Evolutionary conservation across 1,140 invertebrate species (phyloP).

Genomic region (Myzus persicae): DNA sequence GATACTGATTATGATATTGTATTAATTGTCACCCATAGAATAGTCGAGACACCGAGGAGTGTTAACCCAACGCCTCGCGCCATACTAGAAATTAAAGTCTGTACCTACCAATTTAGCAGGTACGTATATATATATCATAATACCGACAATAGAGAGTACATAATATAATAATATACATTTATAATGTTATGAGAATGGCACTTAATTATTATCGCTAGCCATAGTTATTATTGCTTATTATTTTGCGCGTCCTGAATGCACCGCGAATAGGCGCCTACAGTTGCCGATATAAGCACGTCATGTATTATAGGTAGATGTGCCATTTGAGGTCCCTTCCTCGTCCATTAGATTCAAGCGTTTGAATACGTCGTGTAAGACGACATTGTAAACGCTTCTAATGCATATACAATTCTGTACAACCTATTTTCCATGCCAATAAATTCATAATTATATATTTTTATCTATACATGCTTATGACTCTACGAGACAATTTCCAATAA

Average conservation of each 20-base stretch:
- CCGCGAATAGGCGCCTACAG: too few species aligned
- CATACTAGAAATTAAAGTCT: not conserved
- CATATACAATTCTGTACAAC: not conserved
- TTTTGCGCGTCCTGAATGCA: not conserved
- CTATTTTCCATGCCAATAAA: not conserved
- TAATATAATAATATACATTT: not conserved
- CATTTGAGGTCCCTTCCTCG: not conserved
- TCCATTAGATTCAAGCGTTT: not conserved
- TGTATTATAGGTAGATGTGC: not conserved
- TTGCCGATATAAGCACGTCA: not conserved
- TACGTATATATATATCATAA: not conserved
- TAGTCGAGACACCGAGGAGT: not conserved
- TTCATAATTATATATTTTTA: slow-evolving; percentile 6
- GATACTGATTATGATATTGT: not conserved
- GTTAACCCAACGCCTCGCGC: not conserved
- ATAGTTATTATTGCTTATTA: slow-evolving; percentile 4
- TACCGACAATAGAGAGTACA: not conserved
- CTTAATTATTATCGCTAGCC: not conserved
- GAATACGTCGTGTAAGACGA: not conserved
- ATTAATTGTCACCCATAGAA: not conserved
- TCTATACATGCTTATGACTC: not conserved
- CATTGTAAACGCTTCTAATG: not conserved
- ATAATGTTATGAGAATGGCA: not conserved
- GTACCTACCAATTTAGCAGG: too few species aligned
- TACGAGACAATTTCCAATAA: not conserved